Conservation (phyloP, 2,888 invertebrate genomes). For the Dorcus hopei region DNA sequence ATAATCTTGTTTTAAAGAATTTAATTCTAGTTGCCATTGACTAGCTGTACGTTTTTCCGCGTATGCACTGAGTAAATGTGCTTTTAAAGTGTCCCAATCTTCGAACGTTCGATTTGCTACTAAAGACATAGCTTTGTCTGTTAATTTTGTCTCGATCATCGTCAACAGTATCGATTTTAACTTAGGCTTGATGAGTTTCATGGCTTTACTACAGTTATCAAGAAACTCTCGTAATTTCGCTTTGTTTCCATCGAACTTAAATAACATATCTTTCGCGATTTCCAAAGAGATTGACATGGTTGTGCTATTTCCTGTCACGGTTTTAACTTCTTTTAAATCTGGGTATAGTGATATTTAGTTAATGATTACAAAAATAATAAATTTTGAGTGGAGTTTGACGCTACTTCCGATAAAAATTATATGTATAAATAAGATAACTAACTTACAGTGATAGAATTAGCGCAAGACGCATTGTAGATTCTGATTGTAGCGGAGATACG, state of each 20-base stretch:
- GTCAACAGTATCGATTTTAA: constrained; percentile 15
- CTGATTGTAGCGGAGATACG: too few species aligned
- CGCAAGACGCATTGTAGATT: too few species aligned
- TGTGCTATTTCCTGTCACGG: too few species aligned
- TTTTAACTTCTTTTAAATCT: too few species aligned
- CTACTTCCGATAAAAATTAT: too few species aligned
- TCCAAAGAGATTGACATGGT: neutral
- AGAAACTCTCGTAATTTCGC: constrained; percentile 13
- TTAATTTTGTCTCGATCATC: constrained; percentile 26
- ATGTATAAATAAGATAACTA: too few species aligned
- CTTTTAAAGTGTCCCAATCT: constrained; percentile 24
- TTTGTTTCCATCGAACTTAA: constrained; percentile 19
- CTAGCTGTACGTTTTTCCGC: constrained; percentile 29
- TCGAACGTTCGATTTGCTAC: constrained; percentile 22
- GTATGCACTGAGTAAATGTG: constrained; percentile 18
- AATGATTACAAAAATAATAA: too few species aligned
- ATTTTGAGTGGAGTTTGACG: too few species aligned
- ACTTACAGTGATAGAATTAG: too few species aligned
- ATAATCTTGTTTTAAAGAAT: constrained; percentile 28
- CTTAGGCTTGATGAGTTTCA: constrained; percentile 15
- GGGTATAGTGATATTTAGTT: too few species aligned
- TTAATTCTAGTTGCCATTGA: constrained; percentile 35
- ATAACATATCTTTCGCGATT: constrained; percentile 1
- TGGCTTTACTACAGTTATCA: constrained; percentile 11
- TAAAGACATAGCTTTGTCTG: constrained; percentile 20